Conservation (phyloP, 2,888 invertebrate genomes). For the Scaptomyza caliginosa region DNA sequence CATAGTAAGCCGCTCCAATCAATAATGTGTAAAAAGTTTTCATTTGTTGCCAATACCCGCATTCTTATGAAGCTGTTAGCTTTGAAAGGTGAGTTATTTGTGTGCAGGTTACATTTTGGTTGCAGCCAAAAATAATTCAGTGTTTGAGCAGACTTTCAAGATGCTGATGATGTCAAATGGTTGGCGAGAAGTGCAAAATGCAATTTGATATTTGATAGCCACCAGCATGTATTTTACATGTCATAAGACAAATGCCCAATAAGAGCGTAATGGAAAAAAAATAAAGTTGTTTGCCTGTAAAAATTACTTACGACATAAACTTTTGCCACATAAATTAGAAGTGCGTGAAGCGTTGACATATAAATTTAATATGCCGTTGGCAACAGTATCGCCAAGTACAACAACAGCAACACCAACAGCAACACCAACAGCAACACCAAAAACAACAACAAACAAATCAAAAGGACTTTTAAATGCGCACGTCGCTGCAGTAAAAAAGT, state of each 20-base stretch:
- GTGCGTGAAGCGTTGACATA: conserved; percentile 72
- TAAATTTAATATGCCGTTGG: conserved; percentile 71
- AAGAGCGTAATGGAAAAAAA: conserved; percentile 59
- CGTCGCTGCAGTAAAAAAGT: conserved; percentile 74
- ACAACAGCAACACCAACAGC: conserved; percentile 20
- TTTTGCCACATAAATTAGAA: conserved; percentile 75
- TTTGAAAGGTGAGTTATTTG: conserved; percentile 9
- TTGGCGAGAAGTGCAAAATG: conserved; percentile 56
- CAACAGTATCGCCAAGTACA: conserved; percentile 26
- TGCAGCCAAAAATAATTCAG: conserved; percentile 8
- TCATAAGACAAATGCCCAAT: conserved; percentile 49
- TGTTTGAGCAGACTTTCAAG: not conserved
- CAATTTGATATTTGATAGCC: conserved; percentile 49
- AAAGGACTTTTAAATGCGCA: conserved; percentile 73
- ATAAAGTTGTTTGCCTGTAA: conserved; percentile 62
- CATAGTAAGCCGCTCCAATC: not conserved
- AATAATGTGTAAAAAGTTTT: conserved; percentile 1
- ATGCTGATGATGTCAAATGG: conserved; percentile 17
- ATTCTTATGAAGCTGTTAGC: not conserved
- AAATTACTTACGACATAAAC: conserved; percentile 74
- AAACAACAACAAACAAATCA: conserved; percentile 51
- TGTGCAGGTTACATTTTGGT: not conserved
- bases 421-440: conserved; percentile 24
- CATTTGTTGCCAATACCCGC: not conserved
- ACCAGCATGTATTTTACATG: conserved; percentile 42